Conservation (phyloP, 1,140 invertebrate species). For the Monochamus saltuarius region DNA sequence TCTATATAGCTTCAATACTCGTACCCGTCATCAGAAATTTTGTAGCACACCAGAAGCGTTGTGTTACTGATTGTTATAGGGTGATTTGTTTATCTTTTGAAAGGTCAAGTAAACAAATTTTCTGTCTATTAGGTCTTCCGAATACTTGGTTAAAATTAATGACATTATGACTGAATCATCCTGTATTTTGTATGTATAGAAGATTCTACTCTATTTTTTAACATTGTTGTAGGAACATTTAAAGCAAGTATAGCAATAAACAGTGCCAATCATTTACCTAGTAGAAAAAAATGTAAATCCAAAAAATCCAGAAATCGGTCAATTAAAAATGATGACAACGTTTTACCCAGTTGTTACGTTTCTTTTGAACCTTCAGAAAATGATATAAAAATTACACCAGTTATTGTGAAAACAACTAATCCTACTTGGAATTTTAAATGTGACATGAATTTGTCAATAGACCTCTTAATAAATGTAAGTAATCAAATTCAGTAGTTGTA, state of each 20-base stretch:
- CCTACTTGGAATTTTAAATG: constrained; percentile 61
- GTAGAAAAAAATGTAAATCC: constrained; percentile 49
- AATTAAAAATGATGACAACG: constrained; percentile 35
- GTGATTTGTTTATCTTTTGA: no score
- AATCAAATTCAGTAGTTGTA: neutral
- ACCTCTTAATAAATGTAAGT: constrained; percentile 59
- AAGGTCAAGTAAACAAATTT: no score
- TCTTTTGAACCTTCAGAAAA: constrained; percentile 56
- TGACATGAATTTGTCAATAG: constrained; percentile 55
- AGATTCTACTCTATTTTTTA: no score
- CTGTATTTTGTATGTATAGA: no score
- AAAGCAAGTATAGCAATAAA: constrained; percentile 58
- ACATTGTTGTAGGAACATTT: constrained; percentile 32
- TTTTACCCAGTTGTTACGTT: constrained; percentile 60
- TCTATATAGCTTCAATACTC: no score
- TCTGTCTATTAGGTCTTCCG: no score
- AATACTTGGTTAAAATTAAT: no score
- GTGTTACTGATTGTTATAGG: no score
- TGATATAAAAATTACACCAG: constrained; percentile 54
- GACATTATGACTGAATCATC: no score
- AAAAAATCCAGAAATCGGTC: constrained; percentile 38
- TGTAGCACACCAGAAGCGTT: no score
- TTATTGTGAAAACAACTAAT: constrained; percentile 55
- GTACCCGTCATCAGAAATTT: no score
- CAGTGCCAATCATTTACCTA: constrained; percentile 59